Conservation (phyloP, 1,140 invertebrate genomes). For the Dolichoris vasculosae region DNA sequence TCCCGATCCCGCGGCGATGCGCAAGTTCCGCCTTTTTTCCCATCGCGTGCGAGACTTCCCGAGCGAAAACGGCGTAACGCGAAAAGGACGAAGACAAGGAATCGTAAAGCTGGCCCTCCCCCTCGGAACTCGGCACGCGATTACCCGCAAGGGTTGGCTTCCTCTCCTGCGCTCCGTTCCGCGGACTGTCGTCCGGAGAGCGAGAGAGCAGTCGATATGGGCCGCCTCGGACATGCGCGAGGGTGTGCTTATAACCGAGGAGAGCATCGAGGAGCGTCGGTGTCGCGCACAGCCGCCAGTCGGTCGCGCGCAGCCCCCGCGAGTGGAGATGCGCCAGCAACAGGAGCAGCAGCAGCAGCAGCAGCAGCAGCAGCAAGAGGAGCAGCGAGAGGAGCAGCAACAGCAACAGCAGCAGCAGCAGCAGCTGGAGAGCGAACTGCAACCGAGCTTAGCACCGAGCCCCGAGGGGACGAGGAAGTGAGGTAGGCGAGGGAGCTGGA, state of each 20-base stretch:
- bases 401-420: neutral
- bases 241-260: neutral
- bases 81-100: neutral
- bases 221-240: conserved; percentile 22
- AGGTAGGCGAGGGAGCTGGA: conserved; percentile 28
- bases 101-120: neutral
- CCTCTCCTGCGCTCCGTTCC: neutral
- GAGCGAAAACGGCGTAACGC: neutral
- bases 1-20: neutral
- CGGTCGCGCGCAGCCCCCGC: conserved; percentile 48
- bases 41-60: neutral
- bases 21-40: neutral
- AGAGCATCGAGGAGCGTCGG: neutral
- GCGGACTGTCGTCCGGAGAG: conserved; percentile 16
- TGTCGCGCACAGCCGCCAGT: conserved; percentile 31
- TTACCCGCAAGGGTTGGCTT: neutral
- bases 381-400: neutral
- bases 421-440: neutral
- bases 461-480: conserved; percentile 25
- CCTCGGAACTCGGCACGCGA: neutral
- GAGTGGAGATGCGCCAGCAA: conserved; percentile 24
- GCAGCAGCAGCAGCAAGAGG: conserved; percentile 24
- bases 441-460: neutral
- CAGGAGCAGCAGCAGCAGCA: neutral
- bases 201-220: conserved; percentile 39